Percentiles rank a stretch among this genome's conserved stretches.
Evolutionary conservation across 1,140 invertebrate species (phyloP).

Genomic region (Drosophila sproati): DNA sequence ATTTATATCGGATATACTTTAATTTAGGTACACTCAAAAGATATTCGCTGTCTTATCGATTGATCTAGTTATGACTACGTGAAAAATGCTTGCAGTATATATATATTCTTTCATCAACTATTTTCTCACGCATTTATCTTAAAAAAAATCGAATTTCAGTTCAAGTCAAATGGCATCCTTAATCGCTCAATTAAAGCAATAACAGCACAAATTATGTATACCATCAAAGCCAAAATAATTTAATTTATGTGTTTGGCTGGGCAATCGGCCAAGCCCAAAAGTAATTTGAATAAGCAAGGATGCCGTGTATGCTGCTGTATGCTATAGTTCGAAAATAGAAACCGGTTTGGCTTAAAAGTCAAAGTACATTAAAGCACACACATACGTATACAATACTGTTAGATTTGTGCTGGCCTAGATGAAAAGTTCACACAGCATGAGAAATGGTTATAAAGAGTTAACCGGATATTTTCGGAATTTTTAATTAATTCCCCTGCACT

Average conservation of each 20-base stretch:
- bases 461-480: constrained; percentile 82
- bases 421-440: constrained; percentile 63
- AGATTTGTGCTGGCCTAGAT: constrained; percentile 50
- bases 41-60: neutral
- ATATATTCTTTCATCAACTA: neutral
- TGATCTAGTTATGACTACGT: neutral
- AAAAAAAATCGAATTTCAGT: neutral
- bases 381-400: constrained; percentile 29
- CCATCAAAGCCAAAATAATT: constrained; percentile 45
- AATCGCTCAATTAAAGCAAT: constrained; percentile 63
- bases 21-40: neutral
- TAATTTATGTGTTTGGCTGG: constrained; percentile 52
- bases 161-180: neutral
- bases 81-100: neutral
- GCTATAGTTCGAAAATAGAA: constrained; percentile 23
- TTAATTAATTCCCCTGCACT: constrained; percentile 74
- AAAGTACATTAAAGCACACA: constrained; percentile 53
- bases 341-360: constrained; percentile 49
- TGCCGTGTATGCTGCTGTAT: neutral
- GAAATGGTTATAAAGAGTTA: constrained; percentile 82
- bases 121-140: neutral
- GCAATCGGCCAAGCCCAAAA: constrained; percentile 46
- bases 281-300: constrained; percentile 35
- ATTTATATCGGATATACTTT: no score
- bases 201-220: constrained; percentile 66